Conservation (phyloP, 2,888 invertebrate species). For the Cybosia mesomella region DNA sequence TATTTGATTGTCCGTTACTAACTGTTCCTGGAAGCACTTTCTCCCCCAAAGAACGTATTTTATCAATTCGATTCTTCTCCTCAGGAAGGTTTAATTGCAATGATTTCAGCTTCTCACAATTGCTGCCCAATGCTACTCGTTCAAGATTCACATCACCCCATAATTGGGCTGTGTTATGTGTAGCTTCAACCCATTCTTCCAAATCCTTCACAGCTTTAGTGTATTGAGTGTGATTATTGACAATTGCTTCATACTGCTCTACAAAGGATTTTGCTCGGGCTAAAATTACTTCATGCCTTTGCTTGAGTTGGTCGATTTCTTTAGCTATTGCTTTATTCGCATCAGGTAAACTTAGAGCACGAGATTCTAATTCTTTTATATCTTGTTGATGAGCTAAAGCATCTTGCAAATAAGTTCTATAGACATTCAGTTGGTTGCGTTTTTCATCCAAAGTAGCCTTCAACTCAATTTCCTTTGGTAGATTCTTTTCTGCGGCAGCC, state of each 20-base stretch:
- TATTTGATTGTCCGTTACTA: slow-evolving; percentile 93
- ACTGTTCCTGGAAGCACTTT: slow-evolving; percentile 96
- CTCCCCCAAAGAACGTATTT: slow-evolving; percentile 94
- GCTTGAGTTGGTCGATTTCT: slow-evolving; percentile 89
- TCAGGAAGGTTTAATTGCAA: slow-evolving; percentile 93
- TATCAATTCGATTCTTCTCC: slow-evolving; percentile 94
- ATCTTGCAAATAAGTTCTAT: slow-evolving; percentile 93
- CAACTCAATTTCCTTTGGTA: slow-evolving; percentile 92
- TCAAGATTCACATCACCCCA: slow-evolving; percentile 95
- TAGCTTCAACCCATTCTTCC: slow-evolving; percentile 95
- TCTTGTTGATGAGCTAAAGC: slow-evolving; percentile 95
- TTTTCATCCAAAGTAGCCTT: slow-evolving; percentile 97
- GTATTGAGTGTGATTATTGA: slow-evolving; percentile 95
- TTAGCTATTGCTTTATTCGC: slow-evolving; percentile 91
- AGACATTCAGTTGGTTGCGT: slow-evolving; percentile 94
- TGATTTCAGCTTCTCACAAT: slow-evolving; percentile 94
- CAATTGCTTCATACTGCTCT: slow-evolving; percentile 94
- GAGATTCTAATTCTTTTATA: slow-evolving; percentile 92
- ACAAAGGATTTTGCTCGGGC: slow-evolving; percentile 92
- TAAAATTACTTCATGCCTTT: slow-evolving; percentile 91
- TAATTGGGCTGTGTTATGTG: slow-evolving; percentile 92
- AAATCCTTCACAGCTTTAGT: slow-evolving; percentile 94
- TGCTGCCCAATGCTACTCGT: slow-evolving; percentile 94
- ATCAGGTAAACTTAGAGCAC: slow-evolving; percentile 93
- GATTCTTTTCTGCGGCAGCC: slow-evolving; percentile 90